Evolutionary conservation across 2,797 vertebrate species (phyloP).

Genomic region (Carcharodon carcharias): DNA sequence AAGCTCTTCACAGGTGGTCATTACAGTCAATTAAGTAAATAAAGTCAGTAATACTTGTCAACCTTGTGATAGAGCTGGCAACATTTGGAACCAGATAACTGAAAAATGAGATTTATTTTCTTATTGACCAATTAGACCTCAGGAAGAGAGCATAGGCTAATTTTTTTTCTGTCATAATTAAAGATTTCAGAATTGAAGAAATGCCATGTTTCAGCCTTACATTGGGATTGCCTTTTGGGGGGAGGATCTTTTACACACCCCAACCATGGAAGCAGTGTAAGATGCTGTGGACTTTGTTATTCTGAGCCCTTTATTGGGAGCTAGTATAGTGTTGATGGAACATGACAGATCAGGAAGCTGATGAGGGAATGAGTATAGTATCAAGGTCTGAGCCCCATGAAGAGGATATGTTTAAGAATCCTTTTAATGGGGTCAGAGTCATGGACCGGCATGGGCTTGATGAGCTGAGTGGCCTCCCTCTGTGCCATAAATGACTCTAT

Average conservation of each 20-base stretch:
- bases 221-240: not conserved
- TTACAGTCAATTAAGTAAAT: not conserved
- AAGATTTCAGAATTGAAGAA: not conserved
- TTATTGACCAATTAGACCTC: not conserved
- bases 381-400: not conserved
- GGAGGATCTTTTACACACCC: not conserved
- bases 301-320: too few relatives aligned
- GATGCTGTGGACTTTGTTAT: not conserved
- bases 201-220: not conserved
- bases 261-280: not conserved
- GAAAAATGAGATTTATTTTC: not conserved
- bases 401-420: not conserved
- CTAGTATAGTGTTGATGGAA: too few relatives aligned
- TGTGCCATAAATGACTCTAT: too few relatives aligned
- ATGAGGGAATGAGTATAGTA: not conserved
- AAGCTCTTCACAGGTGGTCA: not conserved
- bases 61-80: not conserved
- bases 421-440: too few relatives aligned
- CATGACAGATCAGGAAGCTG: not conserved
- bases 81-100: not conserved
- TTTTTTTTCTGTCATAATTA: not conserved
- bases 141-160: not conserved
- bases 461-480: too few relatives aligned
- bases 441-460: too few relatives aligned
- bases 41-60: not conserved